Conservation (phyloP, 1,140 invertebrate genomes). For the Drosophila aff. region DNA sequence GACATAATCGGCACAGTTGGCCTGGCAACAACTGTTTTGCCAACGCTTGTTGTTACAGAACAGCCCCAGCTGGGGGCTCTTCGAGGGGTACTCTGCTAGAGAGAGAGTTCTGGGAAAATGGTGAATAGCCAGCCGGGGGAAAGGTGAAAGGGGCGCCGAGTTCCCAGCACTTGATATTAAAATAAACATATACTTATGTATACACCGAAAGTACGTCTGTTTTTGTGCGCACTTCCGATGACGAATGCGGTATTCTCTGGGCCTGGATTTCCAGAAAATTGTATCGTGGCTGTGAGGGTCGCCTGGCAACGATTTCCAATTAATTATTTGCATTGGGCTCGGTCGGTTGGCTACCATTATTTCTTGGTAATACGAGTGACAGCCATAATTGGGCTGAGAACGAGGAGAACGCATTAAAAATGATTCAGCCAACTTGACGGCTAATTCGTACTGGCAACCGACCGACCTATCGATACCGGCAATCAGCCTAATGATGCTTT, state of each 20-base stretch:
- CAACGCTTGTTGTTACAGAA: slow-evolving; percentile 37
- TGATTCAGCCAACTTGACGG: slow-evolving; percentile 39
- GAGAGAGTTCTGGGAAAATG: background rate
- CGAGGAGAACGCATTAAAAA: slow-evolving; percentile 16
- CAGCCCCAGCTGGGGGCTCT: background rate
- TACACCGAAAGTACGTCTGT: slow-evolving; percentile 14
- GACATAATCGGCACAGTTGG: slow-evolving; percentile 78
- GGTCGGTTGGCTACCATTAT: background rate
- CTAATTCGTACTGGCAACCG: slow-evolving; percentile 18
- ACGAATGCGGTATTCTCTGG: slow-evolving; percentile 21
- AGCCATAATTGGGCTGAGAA: slow-evolving; percentile 9
- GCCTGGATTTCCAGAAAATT: slow-evolving; percentile 26
- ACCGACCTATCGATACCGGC: slow-evolving; percentile 19
- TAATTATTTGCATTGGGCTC: slow-evolving; percentile 43
- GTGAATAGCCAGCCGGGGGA: background rate
- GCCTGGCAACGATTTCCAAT: slow-evolving; percentile 37
- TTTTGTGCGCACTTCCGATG: slow-evolving; percentile 36
- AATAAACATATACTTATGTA: slow-evolving; percentile 38
- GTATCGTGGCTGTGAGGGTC: slow-evolving; percentile 2
- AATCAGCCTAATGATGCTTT: slow-evolving; percentile 42
- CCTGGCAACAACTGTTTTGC: slow-evolving; percentile 71
- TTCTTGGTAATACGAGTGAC: slow-evolving; percentile 23
- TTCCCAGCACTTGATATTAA: slow-evolving; percentile 40
- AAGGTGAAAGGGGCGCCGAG: slow-evolving; percentile 18
- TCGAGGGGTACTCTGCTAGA: background rate